phyloP scores from a whole-genome alignment of 2,113 vertebrate species.

The Gavia stellata region DNA sequence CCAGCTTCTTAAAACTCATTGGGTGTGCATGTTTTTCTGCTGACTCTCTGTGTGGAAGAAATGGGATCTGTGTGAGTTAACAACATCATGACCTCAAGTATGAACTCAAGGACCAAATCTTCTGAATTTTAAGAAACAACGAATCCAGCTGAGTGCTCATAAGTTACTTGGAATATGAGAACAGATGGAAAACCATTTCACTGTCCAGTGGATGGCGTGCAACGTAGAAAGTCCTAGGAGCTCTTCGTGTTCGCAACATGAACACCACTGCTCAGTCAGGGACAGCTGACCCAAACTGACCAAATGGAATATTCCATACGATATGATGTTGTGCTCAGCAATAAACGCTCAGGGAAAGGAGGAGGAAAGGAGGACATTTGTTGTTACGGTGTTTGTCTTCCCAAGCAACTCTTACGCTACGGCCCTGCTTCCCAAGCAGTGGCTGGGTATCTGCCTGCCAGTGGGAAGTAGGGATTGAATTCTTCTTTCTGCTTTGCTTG shows the following conservation, averaged over 20 bases:
- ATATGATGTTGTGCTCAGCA: neutral
- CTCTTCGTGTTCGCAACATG: neutral
- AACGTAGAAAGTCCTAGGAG: neutral
- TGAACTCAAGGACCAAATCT: neutral
- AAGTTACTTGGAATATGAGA: neutral
- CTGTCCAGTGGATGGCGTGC: neutral
- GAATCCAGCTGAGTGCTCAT: neutral
- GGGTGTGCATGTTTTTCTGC: neutral
- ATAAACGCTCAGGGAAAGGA: neutral
- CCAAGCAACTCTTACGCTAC: neutral
- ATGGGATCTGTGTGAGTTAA: neutral
- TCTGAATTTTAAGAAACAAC: neutral
- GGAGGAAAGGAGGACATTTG: neutral
- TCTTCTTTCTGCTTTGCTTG: neutral
- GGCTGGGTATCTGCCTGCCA: neutral
- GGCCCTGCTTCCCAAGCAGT: neutral
- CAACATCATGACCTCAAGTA: neutral
- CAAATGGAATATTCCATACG: neutral
- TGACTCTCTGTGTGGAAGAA: neutral
- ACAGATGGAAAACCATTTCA: neutral
- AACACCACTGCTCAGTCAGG: neutral
- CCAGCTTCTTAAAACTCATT: neutral
- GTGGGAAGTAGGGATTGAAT: neutral
- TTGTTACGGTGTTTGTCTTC: neutral
- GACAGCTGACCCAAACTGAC: neutral